Evolutionary conservation across 2,113 vertebrate species (phyloP), one percentile per base, ranked within the genome.

Genomic region (Sinocyclocheilus anshuiensis): DNA sequence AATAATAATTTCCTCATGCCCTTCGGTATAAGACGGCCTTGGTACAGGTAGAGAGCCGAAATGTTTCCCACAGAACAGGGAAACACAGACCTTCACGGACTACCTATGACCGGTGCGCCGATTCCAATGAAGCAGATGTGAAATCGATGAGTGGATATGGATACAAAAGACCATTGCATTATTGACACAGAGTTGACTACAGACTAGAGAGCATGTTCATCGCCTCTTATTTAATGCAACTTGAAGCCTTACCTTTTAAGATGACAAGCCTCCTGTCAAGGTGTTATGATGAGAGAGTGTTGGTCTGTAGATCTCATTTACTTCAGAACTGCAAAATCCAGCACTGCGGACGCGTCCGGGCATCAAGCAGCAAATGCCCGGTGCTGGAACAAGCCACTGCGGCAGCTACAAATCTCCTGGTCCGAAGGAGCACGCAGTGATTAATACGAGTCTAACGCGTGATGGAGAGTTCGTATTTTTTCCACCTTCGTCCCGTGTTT

Each of bases 401-500:
- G 86, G 83, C 86, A 89, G 77, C 78, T 53, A 83, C 88, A 87
- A 87, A 48, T 48, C 88, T 87, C 86, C 79, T 22, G 53, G 61
- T 72, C 74, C 84, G 45, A 11, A 36, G 67, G 83, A 36, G 72
- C 72, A 57, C 71, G 24, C 69, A 36, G 42, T 75, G 84, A 80
- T 84, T 89, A n/a, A 86, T 39, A 61, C 45, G 63, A 71, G 85
- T 59, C 77, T 82, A 81, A 77, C 39, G 77, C 50, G 36, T 61
- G 77, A 84, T 76, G 57, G 67, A 81, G 82, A 87, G 81, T 81
- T 84, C 18, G 76, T 74, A 24, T 59, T 69, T 84, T 24, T 86
- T 59, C 53, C 61, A 4, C 63, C 45, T 79, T 80, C 61, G 33
- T 85, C 33, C 83, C 57, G 69, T 80, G 77, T 85, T 89, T 82